These are phyloP conservation scores for Strongylocentrotus purpuratus DNA, from an alignment of 35 echinoderm and acorn worm genomes.

Conservation along the genomic window DNA sequence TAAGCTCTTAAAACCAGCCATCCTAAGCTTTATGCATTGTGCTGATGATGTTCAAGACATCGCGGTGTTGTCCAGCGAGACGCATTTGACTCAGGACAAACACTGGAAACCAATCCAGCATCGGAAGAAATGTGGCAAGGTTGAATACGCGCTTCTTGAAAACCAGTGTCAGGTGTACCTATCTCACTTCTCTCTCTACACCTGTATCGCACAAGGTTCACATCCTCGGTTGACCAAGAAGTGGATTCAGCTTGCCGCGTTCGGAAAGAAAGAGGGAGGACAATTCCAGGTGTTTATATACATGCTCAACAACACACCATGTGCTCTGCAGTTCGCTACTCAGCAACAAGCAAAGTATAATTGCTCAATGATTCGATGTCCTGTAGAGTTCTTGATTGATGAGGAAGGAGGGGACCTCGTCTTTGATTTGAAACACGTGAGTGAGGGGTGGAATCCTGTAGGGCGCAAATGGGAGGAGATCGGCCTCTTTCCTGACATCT, in stretches of 20 bases:
- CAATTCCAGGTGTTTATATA: constrained; percentile 84
- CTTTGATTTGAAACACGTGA: constrained; percentile 61
- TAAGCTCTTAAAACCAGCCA: constrained; percentile 69
- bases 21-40: constrained; percentile 86
- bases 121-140: constrained; percentile 28
- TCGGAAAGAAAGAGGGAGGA: constrained; percentile 59
- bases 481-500: constrained; percentile 65
- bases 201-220: constrained; percentile 74
- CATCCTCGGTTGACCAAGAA: constrained; percentile 54
- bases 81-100: constrained; percentile 76
- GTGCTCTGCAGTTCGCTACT: constrained; percentile 91
- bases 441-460: constrained; percentile 76
- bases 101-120: constrained; percentile 51
- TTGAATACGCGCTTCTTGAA: constrained; percentile 52
- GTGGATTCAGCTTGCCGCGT: constrained; percentile 90
- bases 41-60: constrained; percentile 71
- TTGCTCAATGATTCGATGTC: constrained; percentile 59
- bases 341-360: constrained; percentile 71
- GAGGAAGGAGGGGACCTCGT: constrained; percentile 58
- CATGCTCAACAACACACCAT: constrained; percentile 90
- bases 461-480: constrained; percentile 43
- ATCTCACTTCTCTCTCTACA: constrained; percentile 90
- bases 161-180: constrained; percentile 81
- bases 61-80: constrained; percentile 78
- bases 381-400: constrained; percentile 55